Evolutionary conservation across 1,140 invertebrate genomes (phyloP).

Genomic region (Sipha flava): DNA sequence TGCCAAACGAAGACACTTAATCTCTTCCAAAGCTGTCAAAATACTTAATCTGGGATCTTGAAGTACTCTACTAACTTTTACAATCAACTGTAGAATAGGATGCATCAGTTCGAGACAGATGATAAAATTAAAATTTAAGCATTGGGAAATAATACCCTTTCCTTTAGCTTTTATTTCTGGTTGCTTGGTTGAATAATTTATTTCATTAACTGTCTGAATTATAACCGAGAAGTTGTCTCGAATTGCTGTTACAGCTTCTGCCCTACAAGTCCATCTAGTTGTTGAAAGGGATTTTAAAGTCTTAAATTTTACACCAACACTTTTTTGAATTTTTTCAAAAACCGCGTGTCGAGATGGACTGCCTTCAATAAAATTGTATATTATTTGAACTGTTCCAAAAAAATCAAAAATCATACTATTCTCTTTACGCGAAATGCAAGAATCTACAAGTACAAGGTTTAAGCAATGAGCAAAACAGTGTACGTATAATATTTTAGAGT

Average conservation of each 20-base stretch:
- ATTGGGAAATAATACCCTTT: constrained; percentile 6
- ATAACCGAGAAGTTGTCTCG: not conserved
- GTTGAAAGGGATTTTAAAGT: constrained; percentile 33
- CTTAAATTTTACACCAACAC: constrained; percentile 17
- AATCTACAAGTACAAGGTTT: not conserved
- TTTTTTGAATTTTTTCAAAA: constrained; percentile 31
- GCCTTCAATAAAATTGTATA: constrained; percentile 35
- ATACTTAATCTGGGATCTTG: constrained; percentile 21
- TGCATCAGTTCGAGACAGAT: too few species aligned
- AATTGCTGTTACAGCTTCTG: constrained; percentile 32
- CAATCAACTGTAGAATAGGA: too few species aligned
- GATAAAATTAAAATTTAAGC: not conserved
- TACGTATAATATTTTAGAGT: constrained; percentile 11
- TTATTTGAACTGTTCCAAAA: constrained; percentile 24
- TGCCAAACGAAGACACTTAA: constrained; percentile 26
- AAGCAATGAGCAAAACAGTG: not conserved
- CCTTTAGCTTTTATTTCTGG: constrained; percentile 14
- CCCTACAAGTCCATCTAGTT: constrained; percentile 33
- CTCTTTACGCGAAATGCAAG: not conserved
- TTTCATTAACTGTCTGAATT: constrained; percentile 11
- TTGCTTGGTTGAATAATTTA: not conserved
- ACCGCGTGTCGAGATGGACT: constrained; percentile 33
- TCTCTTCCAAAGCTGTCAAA: constrained; percentile 22
- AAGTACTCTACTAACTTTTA: too few species aligned
- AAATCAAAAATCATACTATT: constrained; percentile 12